Evolutionary conservation across 2,797 vertebrate species (phyloP).

Genomic region (Mareca strepera): DNA sequence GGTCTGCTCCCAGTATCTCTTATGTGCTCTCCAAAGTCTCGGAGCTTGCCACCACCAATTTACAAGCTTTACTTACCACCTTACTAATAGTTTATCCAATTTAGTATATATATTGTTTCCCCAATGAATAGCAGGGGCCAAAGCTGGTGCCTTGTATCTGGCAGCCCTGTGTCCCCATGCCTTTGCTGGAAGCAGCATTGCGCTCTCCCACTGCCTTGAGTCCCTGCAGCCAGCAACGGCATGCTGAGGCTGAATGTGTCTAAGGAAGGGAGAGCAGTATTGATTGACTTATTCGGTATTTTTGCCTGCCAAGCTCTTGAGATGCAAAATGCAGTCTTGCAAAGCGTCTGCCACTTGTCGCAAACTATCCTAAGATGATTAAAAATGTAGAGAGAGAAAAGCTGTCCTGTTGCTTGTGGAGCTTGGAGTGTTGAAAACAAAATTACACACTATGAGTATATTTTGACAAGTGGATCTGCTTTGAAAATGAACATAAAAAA

Average conservation of each 20-base stretch:
- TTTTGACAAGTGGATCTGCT: neutral
- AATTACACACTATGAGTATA: neutral
- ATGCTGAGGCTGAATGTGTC: neutral
- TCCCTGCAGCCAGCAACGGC: neutral
- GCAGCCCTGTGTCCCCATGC: neutral
- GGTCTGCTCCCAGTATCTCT: neutral
- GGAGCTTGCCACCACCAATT: neutral
- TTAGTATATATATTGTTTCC: neutral
- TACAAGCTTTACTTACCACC: neutral
- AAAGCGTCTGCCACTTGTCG: neutral
- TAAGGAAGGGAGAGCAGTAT: neutral
- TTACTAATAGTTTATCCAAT: neutral
- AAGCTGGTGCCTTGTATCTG: neutral
- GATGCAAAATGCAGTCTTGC: constrained; percentile 18
- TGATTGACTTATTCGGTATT: neutral
- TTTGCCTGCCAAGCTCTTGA: neutral
- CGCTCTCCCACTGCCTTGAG: neutral
- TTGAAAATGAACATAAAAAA: neutral
- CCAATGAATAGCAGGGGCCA: neutral
- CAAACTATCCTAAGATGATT: neutral
- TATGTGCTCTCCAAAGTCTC: neutral
- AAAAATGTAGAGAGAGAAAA: constrained; percentile 36
- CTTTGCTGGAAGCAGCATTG: neutral
- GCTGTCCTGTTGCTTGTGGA: constrained; percentile 11
- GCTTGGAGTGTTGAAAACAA: constrained; percentile 19